Conservation (phyloP, 2,797 vertebrate genomes). For the Pelodytes ibericus region DNA sequence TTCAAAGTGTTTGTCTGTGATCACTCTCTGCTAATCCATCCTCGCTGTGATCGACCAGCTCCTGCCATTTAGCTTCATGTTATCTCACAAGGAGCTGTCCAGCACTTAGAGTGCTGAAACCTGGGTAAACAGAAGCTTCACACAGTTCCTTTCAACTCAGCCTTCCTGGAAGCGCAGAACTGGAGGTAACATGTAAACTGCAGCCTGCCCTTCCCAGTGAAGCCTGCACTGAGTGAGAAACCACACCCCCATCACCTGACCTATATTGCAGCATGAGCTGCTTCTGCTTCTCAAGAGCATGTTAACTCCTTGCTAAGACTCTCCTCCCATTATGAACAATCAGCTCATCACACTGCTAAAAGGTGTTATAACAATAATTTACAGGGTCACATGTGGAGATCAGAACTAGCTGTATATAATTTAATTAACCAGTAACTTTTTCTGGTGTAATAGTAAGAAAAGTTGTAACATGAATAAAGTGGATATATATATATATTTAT, state of each 20-base stretch:
- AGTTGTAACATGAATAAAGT: no score
- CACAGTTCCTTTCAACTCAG: conserved; percentile 17
- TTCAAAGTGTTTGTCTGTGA: conserved; percentile 13
- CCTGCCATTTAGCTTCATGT: not conserved
- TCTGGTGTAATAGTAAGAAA: no score
- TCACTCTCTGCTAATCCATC: conserved; percentile 9
- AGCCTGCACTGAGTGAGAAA: conserved; percentile 25
- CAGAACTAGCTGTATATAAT: no score
- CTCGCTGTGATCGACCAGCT: not conserved
- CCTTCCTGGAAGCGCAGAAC: conserved; percentile 4
- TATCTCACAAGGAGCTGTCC: conserved; percentile 36
- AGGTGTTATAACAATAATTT: not conserved
- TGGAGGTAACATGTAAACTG: conserved; percentile 41
- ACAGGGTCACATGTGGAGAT: conserved; percentile 7
- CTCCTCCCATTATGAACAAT: conserved; percentile 26
- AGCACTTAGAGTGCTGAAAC: conserved; percentile 41
- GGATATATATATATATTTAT: no score
- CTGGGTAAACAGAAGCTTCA: not conserved
- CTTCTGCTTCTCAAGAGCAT: conserved; percentile 35
- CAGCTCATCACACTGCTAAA: conserved; percentile 26
- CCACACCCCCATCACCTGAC: conserved; percentile 56
- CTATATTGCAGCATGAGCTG: conserved; percentile 50
- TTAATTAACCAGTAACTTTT: no score
- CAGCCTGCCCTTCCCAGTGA: conserved; percentile 35
- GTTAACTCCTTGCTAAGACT: conserved; percentile 42